phyloP scores from a whole-genome alignment of 1,140 invertebrate species.

The Ceratosolen solmsi region DNA sequence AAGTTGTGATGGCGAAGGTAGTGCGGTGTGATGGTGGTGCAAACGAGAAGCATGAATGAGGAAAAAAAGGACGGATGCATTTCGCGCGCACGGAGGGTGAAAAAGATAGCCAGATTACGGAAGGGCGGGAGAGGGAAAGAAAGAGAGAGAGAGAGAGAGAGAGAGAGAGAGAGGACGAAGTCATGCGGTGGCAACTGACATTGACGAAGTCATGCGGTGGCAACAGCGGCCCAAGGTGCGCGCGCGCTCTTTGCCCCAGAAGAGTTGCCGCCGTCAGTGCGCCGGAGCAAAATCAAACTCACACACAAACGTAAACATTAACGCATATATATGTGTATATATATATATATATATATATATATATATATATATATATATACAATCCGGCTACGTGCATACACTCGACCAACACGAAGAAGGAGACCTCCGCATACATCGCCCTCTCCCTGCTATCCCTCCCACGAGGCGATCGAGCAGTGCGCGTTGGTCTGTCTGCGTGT shows the following conservation, averaged over 20 bases:
- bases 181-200: conserved; percentile 23
- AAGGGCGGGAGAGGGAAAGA: background rate
- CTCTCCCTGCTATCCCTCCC: background rate
- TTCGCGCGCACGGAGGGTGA: background rate
- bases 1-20: too few species aligned
- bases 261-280: conserved; percentile 5
- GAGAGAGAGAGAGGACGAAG: background rate
- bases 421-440: conserved; percentile 3
- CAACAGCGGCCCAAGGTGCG: conserved; percentile 31
- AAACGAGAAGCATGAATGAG: background rate
- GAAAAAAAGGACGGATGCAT: background rate
- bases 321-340: too few species aligned
- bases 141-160: conserved; percentile 25
- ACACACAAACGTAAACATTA: too few species aligned
- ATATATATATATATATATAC: background rate
- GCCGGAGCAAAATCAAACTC: too few species aligned
- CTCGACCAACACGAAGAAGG: background rate
- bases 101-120: conserved; percentile 41
- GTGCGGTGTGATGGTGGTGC: too few species aligned
- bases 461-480: conserved; percentile 23
- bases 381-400: background rate
- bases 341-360: too few species aligned
- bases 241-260: conserved; percentile 36
- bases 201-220: conserved; percentile 22
- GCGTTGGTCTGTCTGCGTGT: background rate